Percentiles rank a stretch among this genome's conserved stretches.
These are phyloP conservation scores for Leptobrachium ailaonicum DNA, from an alignment of 2,113 vertebrate genomes.

Conservation along the genomic window DNA sequence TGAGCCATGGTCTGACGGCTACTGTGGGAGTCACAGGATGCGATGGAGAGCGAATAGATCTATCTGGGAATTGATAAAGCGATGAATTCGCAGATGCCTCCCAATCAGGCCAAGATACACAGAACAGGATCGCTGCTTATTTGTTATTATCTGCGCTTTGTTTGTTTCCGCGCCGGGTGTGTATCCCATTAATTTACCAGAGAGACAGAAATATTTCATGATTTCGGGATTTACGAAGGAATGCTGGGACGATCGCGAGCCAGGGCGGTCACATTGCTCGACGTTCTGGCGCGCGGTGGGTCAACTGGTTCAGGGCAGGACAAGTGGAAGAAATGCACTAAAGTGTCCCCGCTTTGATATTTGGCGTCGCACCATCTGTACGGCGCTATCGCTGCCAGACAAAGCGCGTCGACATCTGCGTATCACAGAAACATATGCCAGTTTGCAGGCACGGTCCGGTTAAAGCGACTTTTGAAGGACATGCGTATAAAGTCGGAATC, in stretches of 20 bases:
- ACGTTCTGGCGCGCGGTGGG: not conserved
- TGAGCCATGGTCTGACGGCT: conserved; percentile 37
- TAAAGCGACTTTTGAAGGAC: too few relatives aligned
- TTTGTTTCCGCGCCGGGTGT: conserved; percentile 3
- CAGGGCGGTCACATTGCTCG: not conserved
- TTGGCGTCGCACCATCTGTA: too few relatives aligned
- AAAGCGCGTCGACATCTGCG: too few relatives aligned
- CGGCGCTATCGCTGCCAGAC: too few relatives aligned
- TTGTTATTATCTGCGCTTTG: conserved; percentile 7
- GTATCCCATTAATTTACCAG: not conserved
- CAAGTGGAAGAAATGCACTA: not conserved
- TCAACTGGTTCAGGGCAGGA: not conserved
- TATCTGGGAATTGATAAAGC: conserved; percentile 20
- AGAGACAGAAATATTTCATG: not conserved
- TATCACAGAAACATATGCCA: too few relatives aligned
- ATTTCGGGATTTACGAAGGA: not conserved
- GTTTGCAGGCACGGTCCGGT: too few relatives aligned
- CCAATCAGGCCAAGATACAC: conserved; percentile 16
- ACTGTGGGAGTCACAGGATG: conserved; percentile 45
- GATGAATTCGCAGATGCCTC: not conserved
- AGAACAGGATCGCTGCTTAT: conserved; percentile 2
- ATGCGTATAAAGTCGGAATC: too few relatives aligned
- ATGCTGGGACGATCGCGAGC: not conserved
- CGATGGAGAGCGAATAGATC: conserved; percentile 32
- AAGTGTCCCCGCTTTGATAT: not conserved